Percentiles rank a stretch among this genome's conserved stretches.
These are phyloP conservation scores for Cynopterus brachyotis DNA, from an alignment of 2,113 vertebrate species.

Conservation along the genomic window DNA sequence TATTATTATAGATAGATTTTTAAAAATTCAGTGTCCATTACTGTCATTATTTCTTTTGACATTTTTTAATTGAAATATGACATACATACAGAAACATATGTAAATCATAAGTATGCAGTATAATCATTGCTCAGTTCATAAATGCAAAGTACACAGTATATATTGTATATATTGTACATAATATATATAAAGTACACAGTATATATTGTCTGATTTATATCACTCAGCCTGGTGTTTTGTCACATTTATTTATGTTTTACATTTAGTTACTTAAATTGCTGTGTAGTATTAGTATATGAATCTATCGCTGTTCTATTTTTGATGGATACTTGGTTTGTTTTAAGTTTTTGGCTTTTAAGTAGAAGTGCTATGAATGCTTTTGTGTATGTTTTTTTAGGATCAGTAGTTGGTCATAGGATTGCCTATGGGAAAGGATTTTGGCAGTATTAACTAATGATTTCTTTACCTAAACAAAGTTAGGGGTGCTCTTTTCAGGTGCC, in stretches of 20 bases:
- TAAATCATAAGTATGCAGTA: not conserved
- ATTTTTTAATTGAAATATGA: not conserved
- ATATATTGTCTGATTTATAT: not conserved
- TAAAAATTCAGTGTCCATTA: not conserved
- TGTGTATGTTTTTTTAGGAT: not conserved
- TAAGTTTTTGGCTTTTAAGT: not conserved
- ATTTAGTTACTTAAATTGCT: not conserved
- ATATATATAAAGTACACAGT: not conserved
- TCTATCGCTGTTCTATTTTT: not conserved
- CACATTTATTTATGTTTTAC: not conserved
- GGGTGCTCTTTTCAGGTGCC: not conserved
- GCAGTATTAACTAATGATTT: not conserved
- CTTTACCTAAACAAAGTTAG: not conserved
- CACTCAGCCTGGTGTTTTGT: not conserved
- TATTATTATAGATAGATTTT: not conserved
- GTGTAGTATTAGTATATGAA: not conserved
- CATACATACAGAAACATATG: not conserved
- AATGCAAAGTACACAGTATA: not conserved
- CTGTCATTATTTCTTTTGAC: not conserved
- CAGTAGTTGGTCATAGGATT: not conserved
- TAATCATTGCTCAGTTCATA: not conserved
- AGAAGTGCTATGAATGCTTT: not conserved
- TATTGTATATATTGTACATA: no score
- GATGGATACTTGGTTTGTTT: not conserved
- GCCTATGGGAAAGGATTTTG: slow-evolving; percentile 21